These are phyloP conservation scores for Rhynchonycteris naso DNA, from an alignment of 2,797 vertebrate genomes.

Conservation along the genomic window DNA sequence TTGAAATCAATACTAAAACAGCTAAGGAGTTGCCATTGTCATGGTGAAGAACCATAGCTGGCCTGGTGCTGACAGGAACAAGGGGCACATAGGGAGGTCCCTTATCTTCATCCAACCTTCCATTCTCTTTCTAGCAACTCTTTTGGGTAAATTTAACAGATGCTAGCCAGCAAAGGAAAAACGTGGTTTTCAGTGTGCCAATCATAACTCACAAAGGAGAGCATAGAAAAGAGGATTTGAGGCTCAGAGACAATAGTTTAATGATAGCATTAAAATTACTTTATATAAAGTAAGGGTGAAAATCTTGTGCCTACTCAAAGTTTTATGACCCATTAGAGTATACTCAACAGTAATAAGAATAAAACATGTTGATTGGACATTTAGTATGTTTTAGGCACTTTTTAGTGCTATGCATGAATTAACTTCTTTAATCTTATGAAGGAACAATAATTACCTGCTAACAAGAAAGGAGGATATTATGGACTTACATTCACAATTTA, in stretches of 20 bases:
- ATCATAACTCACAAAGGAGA: not conserved
- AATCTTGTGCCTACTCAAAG: not conserved
- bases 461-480: not conserved
- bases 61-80: not conserved
- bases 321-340: not conserved
- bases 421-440: not conserved
- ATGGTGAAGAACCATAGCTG: not conserved
- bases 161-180: not conserved
- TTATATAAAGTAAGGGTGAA: not conserved
- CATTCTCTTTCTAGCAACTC: not conserved
- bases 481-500: not conserved
- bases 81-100: not conserved
- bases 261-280: not conserved
- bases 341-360: not conserved
- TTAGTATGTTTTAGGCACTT: not conserved
- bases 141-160: not conserved
- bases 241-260: not conserved
- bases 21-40: not conserved
- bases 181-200: not conserved
- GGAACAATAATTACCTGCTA: not conserved
- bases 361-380: not conserved
- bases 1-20: not conserved
- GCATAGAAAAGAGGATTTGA: slow-evolving; percentile 1
- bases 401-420: not conserved
- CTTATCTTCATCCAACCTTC: not conserved